Conservation (phyloP, 2,888 invertebrate genomes). For the Diarsia rubi region DNA sequence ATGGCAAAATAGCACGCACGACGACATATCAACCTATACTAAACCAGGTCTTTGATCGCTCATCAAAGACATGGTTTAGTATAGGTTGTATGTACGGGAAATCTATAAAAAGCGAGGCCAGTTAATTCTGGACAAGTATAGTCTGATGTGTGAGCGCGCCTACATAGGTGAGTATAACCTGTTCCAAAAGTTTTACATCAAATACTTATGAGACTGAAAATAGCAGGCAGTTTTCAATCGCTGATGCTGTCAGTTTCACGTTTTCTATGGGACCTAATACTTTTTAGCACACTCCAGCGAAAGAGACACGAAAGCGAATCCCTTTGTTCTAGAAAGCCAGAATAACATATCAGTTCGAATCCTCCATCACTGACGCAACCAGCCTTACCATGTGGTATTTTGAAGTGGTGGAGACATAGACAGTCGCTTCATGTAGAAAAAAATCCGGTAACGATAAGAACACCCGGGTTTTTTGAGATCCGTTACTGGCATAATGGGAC, state of each 20-base stretch:
- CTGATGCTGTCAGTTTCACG: conserved; percentile 9
- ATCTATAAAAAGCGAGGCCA: neutral
- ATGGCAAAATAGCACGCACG: neutral
- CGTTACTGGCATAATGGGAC: neutral
- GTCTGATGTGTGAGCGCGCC: too few species aligned
- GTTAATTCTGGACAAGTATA: too few species aligned
- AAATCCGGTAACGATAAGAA: neutral
- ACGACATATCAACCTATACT: neutral
- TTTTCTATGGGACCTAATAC: neutral
- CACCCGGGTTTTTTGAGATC: neutral
- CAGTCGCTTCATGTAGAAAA: neutral
- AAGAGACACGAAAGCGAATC: conserved; percentile 10
- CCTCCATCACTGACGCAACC: neutral
- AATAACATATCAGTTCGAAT: neutral
- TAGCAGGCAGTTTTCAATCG: neutral
- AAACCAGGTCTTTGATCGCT: neutral
- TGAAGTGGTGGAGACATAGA: neutral
- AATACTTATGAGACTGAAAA: neutral
- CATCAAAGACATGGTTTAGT: too few species aligned
- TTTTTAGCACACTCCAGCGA: conserved; percentile 36
- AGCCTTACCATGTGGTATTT: neutral
- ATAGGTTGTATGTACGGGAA: too few species aligned
- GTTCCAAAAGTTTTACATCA: neutral
- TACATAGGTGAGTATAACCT: neutral
- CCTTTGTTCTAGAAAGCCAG: neutral